These are phyloP conservation scores for Poeciliopsis infans DNA, from an alignment of 2,797 vertebrate species.

Conservation along the genomic window DNA sequence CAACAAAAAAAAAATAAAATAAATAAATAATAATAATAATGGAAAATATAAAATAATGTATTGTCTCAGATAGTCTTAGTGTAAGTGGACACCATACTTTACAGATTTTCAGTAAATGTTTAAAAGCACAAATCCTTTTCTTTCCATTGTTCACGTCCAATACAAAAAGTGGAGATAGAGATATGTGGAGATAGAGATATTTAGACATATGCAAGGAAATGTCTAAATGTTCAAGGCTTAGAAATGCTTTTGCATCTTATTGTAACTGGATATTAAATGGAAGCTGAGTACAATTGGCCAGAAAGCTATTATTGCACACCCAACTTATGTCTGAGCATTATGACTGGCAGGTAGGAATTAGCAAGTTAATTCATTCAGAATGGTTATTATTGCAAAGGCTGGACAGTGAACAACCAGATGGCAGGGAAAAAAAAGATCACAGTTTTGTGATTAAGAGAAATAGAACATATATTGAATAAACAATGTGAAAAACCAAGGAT, in stretches of 20 bases:
- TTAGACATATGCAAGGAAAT: neutral
- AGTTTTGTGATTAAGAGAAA: slow-evolving; percentile 55
- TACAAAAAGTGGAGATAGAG: neutral
- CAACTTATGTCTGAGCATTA: slow-evolving; percentile 52
- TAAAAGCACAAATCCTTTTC: neutral
- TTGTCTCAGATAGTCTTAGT: neutral
- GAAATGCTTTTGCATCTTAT: neutral
- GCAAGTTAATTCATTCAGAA: slow-evolving; percentile 48
- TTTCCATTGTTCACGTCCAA: neutral
- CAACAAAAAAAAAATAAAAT: neutral
- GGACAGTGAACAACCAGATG: slow-evolving; percentile 42
- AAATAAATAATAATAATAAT: too few species aligned
- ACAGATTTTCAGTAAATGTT: neutral
- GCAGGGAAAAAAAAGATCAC: slow-evolving; percentile 21
- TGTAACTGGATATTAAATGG: slow-evolving; percentile 37
- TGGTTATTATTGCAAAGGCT: slow-evolving; percentile 45
- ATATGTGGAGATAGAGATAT: neutral
- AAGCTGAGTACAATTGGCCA: slow-evolving; percentile 33
- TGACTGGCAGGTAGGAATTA: slow-evolving; percentile 51
- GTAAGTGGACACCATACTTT: neutral
- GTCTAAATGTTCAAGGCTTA: neutral
- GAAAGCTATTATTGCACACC: slow-evolving; percentile 43
- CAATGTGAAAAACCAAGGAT: slow-evolving; percentile 43
- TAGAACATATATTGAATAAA: slow-evolving; percentile 31
- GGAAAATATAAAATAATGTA: neutral